A percentile compares a stretch with the other conserved stretches of the same genome.
These are phyloP conservation scores for Hystrix brachyura DNA, from an alignment of 2,113 vertebrate species.

Conservation along the genomic window DNA sequence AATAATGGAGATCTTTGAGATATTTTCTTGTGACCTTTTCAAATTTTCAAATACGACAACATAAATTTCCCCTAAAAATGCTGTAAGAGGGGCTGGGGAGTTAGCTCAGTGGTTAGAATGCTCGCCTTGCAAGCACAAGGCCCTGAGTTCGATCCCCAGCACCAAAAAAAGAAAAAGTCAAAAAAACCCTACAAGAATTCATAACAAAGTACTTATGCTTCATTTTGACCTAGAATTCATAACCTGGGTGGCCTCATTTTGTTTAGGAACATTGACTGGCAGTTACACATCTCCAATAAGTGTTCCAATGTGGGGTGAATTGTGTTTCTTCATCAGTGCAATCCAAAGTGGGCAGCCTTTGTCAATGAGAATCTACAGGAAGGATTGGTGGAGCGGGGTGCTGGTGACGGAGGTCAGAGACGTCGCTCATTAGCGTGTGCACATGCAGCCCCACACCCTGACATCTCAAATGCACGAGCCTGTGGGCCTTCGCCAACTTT, in stretches of 20 bases:
- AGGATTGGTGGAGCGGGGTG: neutral
- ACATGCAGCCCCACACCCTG: neutral
- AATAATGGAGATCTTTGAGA: neutral
- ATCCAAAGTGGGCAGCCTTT: constrained; percentile 1
- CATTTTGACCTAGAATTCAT: constrained; percentile 14
- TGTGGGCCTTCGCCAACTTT: neutral
- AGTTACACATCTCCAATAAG: neutral
- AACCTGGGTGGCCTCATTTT: neutral
- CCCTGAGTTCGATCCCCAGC: too few species aligned
- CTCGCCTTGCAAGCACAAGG: too few species aligned
- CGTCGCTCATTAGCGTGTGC: neutral
- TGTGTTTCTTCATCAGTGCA: neutral
- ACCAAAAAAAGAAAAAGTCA: too few species aligned
- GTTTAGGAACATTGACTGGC: neutral
- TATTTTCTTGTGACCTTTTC: constrained; percentile 10
- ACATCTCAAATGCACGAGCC: neutral
- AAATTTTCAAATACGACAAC: neutral
- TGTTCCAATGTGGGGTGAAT: neutral
- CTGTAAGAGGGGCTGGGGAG: neutral
- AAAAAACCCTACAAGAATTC: neutral
- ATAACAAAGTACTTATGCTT: neutral
- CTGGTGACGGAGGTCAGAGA: neutral
- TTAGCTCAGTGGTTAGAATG: too few species aligned
- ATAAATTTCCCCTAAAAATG: neutral
- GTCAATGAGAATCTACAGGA: neutral